Evolutionary conservation across 2,797 vertebrate genomes (phyloP).

Genomic region (Taenioides sp.): DNA sequence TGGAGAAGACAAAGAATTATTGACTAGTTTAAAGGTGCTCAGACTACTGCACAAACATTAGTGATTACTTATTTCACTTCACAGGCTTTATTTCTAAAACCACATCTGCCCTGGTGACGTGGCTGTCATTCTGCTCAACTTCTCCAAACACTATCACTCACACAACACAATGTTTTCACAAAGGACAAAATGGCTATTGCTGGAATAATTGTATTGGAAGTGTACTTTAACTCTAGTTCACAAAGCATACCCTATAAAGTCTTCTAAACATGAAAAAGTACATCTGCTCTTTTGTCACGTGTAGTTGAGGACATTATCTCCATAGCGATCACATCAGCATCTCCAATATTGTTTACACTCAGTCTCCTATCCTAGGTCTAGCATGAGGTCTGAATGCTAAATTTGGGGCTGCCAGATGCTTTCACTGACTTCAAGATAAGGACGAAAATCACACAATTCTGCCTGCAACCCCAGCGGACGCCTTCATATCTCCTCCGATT

Average conservation of each 20-base stretch:
- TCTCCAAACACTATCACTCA: too few species aligned
- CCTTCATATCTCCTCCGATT: conserved; percentile 41
- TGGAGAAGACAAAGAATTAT: not conserved
- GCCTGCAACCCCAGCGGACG: conserved; percentile 30
- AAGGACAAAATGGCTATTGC: not conserved
- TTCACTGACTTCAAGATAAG: conserved; percentile 46
- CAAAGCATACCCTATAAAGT: not conserved
- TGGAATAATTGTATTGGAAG: not conserved
- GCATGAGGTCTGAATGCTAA: conserved; percentile 58
- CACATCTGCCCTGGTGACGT: not conserved
- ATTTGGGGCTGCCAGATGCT: conserved; percentile 46
- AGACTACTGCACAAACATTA: not conserved
- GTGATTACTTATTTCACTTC: not conserved
- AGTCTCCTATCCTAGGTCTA: conserved; percentile 36
- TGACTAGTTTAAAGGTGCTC: not conserved
- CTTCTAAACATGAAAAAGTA: conserved; percentile 22
- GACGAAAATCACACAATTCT: conserved; percentile 43
- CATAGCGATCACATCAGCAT: conserved; percentile 31
- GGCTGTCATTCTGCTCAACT: not conserved
- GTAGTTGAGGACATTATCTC: conserved; percentile 34
- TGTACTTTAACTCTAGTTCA: not conserved
- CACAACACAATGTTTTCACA: too few species aligned
- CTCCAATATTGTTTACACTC: conserved; percentile 59
- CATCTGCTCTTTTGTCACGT: conserved; percentile 36
- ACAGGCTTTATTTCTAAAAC: not conserved